Percentiles rank a stretch among this genome's conserved stretches.
Evolutionary conservation across 1,140 invertebrate species (phyloP).

Genomic region (Cecropterus lyciades): DNA sequence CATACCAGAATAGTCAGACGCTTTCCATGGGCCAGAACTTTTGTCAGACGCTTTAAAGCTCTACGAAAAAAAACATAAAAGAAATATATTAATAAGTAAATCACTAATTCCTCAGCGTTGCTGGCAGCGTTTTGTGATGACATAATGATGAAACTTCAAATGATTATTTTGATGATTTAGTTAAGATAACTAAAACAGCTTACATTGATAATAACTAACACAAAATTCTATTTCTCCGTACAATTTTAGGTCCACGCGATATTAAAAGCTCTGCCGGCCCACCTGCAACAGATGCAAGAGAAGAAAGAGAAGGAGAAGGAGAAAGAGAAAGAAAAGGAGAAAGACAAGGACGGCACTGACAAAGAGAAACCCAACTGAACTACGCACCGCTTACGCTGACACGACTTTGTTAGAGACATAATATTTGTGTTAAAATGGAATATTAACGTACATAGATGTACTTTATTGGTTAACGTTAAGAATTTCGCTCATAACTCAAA

Average conservation of each 20-base stretch:
- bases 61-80: too few species aligned
- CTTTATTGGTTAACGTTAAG: conserved; percentile 43
- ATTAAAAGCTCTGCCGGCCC: conserved; percentile 94
- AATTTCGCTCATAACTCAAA: conserved; percentile 41
- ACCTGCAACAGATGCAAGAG: conserved; percentile 85
- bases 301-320: conserved; percentile 82
- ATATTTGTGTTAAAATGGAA: conserved; percentile 34
- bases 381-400: conserved; percentile 55
- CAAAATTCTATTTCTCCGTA: background rate
- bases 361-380: conserved; percentile 75
- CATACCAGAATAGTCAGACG: too few species aligned
- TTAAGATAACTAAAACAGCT: too few species aligned
- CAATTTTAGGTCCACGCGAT: conserved; percentile 88
- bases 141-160: too few species aligned
- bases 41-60: too few species aligned
- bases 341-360: conserved; percentile 58
- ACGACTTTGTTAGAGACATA: conserved; percentile 48
- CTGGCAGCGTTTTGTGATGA: too few species aligned
- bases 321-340: conserved; percentile 61
- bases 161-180: too few species aligned
- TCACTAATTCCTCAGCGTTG: too few species aligned
- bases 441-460: conserved; percentile 27
- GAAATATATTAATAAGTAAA: too few species aligned
- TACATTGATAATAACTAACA: too few species aligned
- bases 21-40: too few species aligned